A percentile compares a stretch with the other conserved stretches of the same genome.
phyloP scores from a whole-genome alignment of 2,797 vertebrate species.

The Sebastes kiyomatsui region DNA sequence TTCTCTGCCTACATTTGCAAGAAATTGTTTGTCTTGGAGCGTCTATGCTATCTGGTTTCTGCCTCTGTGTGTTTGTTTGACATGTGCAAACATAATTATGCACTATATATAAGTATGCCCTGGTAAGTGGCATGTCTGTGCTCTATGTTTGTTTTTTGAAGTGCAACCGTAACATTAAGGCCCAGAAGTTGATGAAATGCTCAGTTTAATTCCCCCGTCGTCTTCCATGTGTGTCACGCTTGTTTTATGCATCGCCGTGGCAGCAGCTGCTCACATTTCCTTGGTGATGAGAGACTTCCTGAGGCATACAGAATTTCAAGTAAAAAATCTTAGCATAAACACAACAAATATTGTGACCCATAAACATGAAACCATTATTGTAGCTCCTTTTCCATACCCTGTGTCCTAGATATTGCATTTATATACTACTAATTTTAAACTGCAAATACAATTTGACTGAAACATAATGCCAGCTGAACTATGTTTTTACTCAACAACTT shows the following conservation, averaged over 20 bases:
- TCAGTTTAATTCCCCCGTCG: slow-evolving; percentile 53
- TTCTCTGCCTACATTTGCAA: neutral
- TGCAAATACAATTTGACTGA: neutral
- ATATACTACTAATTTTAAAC: neutral
- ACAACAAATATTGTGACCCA: slow-evolving; percentile 8
- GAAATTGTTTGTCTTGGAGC: slow-evolving; percentile 15
- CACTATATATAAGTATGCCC: slow-evolving; percentile 3
- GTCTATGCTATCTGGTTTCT: slow-evolving; percentile 9
- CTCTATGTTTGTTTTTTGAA: slow-evolving; percentile 19
- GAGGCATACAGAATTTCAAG: slow-evolving; percentile 47
- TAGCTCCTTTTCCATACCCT: neutral
- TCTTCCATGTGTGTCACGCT: slow-evolving; percentile 66
- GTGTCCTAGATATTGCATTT: neutral
- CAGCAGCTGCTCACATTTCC: slow-evolving; percentile 69
- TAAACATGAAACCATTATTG: neutral
- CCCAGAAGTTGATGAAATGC: slow-evolving; percentile 58
- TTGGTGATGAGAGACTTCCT: slow-evolving; percentile 54
- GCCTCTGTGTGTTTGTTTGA: neutral
- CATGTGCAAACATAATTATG: slow-evolving; percentile 15
- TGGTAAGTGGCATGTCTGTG: slow-evolving; percentile 20
- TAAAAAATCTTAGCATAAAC: slow-evolving; percentile 26
- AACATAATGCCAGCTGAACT: neutral
- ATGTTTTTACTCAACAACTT: neutral
- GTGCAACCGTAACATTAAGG: slow-evolving; percentile 28
- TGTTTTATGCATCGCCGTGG: slow-evolving; percentile 64